Evolutionary conservation across 1,140 invertebrate species (phyloP).

Genomic region (Zeugodacus cucurbitae): DNA sequence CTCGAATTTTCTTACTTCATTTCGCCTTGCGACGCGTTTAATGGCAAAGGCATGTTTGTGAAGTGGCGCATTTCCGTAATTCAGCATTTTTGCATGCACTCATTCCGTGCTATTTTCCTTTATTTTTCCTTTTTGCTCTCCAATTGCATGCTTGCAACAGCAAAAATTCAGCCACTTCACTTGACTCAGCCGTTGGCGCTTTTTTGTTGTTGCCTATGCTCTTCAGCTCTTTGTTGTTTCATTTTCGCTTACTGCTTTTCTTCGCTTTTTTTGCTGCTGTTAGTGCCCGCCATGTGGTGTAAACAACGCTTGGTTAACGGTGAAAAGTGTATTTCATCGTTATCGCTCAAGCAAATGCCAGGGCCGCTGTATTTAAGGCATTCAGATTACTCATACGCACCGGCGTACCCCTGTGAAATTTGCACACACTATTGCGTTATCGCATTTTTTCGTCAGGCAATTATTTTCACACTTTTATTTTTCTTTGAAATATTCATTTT

Average conservation of each 20-base stretch:
- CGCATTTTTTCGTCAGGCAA: neutral
- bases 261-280: too few species aligned
- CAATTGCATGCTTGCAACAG: neutral
- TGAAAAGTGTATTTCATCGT: neutral
- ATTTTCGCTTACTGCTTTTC: too few species aligned
- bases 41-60: slow-evolving; percentile 36
- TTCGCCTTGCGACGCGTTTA: neutral
- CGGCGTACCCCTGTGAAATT: neutral
- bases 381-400: slow-evolving; percentile 39
- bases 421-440: neutral
- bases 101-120: neutral
- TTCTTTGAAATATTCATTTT: neutral
- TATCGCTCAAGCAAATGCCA: neutral
- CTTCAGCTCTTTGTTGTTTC: neutral
- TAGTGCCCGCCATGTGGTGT: neutral
- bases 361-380: neutral
- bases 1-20: neutral
- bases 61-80: slow-evolving; percentile 26
- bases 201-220: neutral
- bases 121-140: neutral
- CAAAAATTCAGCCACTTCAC: slow-evolving; percentile 3
- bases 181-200: neutral
- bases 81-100: neutral
- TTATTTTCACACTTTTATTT: neutral
- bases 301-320: neutral